Percentiles rank a stretch among this genome's conserved stretches.
Evolutionary conservation across 2,113 vertebrate genomes (phyloP).

Genomic region (Leptocoma aspasia): DNA sequence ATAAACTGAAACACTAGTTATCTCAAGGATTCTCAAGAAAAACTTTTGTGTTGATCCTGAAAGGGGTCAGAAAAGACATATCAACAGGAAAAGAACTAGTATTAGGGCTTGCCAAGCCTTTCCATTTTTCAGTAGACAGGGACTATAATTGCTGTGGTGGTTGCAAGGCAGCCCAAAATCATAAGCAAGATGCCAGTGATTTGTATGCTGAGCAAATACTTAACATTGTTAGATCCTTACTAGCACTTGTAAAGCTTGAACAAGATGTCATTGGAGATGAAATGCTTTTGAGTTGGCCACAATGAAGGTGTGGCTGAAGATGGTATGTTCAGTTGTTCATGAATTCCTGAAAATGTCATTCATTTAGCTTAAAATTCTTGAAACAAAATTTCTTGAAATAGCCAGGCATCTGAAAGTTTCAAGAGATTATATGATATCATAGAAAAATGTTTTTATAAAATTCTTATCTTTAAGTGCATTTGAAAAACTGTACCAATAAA

Average conservation of each 20-base stretch:
- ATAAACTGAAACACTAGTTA: neutral
- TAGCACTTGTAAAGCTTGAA: neutral
- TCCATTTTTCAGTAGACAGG: neutral
- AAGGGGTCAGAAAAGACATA: neutral
- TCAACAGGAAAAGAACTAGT: neutral
- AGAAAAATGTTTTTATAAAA: neutral
- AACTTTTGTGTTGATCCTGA: neutral
- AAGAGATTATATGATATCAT: fast-evolving
- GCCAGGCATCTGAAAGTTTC: neutral
- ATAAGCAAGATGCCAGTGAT: neutral
- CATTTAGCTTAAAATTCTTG: neutral
- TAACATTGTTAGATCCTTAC: neutral
- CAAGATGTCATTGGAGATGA: neutral
- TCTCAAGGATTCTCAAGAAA: neutral
- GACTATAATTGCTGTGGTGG: neutral
- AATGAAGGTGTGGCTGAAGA: neutral
- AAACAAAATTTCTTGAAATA: neutral
- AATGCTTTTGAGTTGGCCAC: neutral
- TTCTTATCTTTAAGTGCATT: neutral
- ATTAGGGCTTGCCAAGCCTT: neutral
- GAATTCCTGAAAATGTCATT: neutral
- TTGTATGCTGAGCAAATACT: neutral
- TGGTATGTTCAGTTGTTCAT: neutral
- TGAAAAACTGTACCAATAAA: neutral
- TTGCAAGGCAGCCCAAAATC: neutral